Evolutionary conservation across 2,888 invertebrate genomes (phyloP), one percentile per base, ranked within the genome.

Genomic region (Priocnemis perturbator): DNA sequence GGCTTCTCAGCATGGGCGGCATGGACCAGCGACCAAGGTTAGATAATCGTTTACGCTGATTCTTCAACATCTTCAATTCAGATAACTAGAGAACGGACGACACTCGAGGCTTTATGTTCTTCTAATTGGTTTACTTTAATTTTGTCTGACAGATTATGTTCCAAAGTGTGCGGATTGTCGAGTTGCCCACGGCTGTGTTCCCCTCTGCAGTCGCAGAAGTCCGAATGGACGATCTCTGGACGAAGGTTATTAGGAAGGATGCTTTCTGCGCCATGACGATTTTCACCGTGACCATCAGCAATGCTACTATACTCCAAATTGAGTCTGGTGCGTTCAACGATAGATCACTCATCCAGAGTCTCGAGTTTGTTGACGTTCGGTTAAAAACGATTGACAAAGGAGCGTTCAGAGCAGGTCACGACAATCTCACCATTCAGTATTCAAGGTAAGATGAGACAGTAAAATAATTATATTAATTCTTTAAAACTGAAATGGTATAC

Each of bases 191-290:
- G 37, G 91, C 91, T 74, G 91, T 92, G 0, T 95, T 95, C 82
- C 92, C 92, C 37, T 93, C 94, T 1, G 91, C 93, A 0, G 91
- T 93, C 9, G 93, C 93, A 19, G 91, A 91, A 73, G 90, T 94
- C 45, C 89, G 90, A 37, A 89, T 94, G 87, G 90, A 91, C 70
- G 89, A 91, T 77, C 90, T 91, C 57, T 89, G 90, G 77, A 91
- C 94, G 15, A 90, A 90, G 47, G 89, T 90, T 11, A 91, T 95
- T 55, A 90, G 91, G 20, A 89, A 90, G 47, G 92, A 92, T 59
- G 94, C 95, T 0, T 95, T 95, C 83, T 91, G 92, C 61, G 93
- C 94, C 1, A 92, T 92, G 80, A 91, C 91, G 52, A 93, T 94
- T 81, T 91, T 92, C 74, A 90, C 91, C 59, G 91, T 95, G 9